Evolutionary conservation across 2,113 vertebrate genomes (phyloP), one percentile per base, ranked within the genome.

Genomic region (Carlito syrichta): DNA sequence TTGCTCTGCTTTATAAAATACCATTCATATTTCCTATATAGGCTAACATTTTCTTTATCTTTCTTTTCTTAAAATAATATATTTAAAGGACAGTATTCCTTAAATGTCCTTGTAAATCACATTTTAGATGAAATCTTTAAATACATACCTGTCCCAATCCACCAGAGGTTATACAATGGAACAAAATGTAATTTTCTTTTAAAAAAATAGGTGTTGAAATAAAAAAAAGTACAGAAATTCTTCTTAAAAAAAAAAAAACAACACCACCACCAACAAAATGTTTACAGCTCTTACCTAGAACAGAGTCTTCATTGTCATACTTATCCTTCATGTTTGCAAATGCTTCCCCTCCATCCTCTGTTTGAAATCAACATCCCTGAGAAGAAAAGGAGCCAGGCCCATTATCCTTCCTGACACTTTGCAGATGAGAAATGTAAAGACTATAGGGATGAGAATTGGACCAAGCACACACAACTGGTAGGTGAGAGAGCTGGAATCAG

Each of bases 171-270:
- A 77, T 27, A 82, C n/a, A 78, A 14, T 56, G 11, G 54, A 71
- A 68, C 16, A 86, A 60, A 87, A 63, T 27, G 71, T 48, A 52
- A 63, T 30, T 81, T 30, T 9, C 16, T 73, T 32, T 35, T 13
- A 23, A 13, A 86, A 93, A 95, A 52, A 25, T 9, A 11, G 20
- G 2, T 60, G 93, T 96, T 77, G 40, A 97, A 95, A 82, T 38
- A 40, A 83, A 89, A 50, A 56, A 27, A 38, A 93, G n/a, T 84
- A 58, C 8, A 60, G 63, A 5, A 4, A 11, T 52, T 38, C 13
- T 82, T n/a, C 16, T 69, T n/a, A n/a, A 40, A 79, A 66, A 56
- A 85, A 43, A 25, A 17, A 48, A 76, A 69, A 27, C 12, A n/a
- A n/a, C 22, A 94, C n/a, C n/a, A n/a, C n/a, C n/a, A 23, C 3